These are phyloP conservation scores for Morelia viridis DNA, from an alignment of 2,797 vertebrate genomes.

Conservation along the genomic window DNA sequence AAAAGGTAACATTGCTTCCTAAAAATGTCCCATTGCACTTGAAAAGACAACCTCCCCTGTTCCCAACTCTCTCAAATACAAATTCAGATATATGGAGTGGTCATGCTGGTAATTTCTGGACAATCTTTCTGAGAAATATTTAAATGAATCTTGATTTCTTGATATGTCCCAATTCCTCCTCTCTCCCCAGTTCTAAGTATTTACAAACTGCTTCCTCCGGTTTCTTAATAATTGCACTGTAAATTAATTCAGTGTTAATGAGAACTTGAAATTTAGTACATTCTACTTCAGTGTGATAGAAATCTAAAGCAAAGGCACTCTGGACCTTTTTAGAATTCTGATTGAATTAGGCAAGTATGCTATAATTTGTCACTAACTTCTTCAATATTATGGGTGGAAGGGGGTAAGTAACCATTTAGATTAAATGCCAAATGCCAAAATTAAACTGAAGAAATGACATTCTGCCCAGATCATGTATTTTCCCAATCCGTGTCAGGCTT, in stretches of 20 bases:
- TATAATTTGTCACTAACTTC: constrained; percentile 40
- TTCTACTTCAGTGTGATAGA: not conserved
- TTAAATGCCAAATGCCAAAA: constrained; percentile 40
- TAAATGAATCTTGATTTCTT: not conserved
- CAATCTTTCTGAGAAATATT: not conserved
- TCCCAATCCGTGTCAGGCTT: constrained; percentile 18
- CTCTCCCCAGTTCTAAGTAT: not conserved
- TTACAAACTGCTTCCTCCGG: not conserved
- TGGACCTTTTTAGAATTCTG: constrained; percentile 41
- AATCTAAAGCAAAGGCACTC: not conserved
- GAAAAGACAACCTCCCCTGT: too few relatives aligned
- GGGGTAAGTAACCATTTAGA: constrained; percentile 24
- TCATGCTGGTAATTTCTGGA: not conserved
- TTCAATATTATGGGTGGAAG: constrained; percentile 34
- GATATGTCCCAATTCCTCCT: accelerated
- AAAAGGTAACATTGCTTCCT: too few relatives aligned
- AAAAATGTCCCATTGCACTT: too few relatives aligned
- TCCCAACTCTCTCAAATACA: too few relatives aligned
- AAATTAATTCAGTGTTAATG: constrained; percentile 2
- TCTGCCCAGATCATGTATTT: constrained; percentile 36
- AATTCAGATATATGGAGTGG: too few relatives aligned
- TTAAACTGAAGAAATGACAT: constrained; percentile 25
- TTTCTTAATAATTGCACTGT: not conserved
- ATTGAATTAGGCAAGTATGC: constrained; percentile 46
- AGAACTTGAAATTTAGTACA: not conserved